Percentiles rank a stretch among this genome's conserved stretches.
Conservation (phyloP, 1,140 invertebrate genomes). For the Sarcophaga bullata region DNA sequence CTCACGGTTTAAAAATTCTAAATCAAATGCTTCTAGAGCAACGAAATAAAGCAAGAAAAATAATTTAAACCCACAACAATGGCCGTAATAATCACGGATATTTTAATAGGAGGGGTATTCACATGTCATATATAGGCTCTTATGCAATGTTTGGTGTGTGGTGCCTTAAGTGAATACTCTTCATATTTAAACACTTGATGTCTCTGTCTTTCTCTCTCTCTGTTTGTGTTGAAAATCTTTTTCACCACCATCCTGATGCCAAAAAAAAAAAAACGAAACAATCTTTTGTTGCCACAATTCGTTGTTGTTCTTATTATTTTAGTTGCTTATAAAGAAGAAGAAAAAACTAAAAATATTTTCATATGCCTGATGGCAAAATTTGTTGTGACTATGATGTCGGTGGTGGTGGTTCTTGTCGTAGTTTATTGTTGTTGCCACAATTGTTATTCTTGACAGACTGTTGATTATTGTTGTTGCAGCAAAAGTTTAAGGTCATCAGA, state of each 20-base stretch:
- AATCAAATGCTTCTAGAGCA: no score
- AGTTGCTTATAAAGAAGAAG: not conserved
- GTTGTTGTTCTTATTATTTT: not conserved
- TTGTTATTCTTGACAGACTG: not conserved
- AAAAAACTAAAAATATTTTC: not conserved
- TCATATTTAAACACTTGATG: not conserved
- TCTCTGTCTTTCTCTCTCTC: no score
- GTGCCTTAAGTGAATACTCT: not conserved
- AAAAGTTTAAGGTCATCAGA: slow-evolving; percentile 14
- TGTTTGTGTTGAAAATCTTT: not conserved
- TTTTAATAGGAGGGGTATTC: not conserved
- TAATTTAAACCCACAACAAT: not conserved
- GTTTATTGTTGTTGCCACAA: no score
- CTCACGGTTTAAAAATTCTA: no score
- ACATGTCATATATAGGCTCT: no score
- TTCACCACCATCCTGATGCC: not conserved
- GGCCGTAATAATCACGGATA: not conserved
- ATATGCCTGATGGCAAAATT: not conserved
- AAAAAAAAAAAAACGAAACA: no score
- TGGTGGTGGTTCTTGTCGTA: no score
- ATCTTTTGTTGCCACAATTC: not conserved
- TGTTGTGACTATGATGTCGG: not conserved
- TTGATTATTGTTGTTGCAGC: not conserved
- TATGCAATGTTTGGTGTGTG: not conserved
- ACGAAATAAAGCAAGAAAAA: not conserved